Conservation (phyloP, 53 echinoderm and acorn worm species). For the Temnopleurus reevesii region DNA sequence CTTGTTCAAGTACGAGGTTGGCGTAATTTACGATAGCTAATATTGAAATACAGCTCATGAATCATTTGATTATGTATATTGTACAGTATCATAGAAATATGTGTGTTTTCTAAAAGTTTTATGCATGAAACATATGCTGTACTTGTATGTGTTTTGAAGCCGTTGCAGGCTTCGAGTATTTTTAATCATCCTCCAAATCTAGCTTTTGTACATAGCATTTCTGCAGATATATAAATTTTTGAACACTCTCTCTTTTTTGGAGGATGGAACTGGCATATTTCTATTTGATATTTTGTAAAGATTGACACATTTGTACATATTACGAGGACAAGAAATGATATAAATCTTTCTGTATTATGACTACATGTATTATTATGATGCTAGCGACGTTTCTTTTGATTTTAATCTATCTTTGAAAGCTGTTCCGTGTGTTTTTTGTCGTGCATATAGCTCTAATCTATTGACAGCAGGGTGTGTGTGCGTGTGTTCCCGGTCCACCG, state of each 20-base stretch:
- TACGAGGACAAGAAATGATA: neutral
- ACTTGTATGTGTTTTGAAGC: neutral
- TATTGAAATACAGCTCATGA: neutral
- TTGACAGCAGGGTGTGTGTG: slow-evolving; percentile 1
- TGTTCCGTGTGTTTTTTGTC: neutral
- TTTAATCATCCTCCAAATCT: neutral
- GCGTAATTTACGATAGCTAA: neutral
- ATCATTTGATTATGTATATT: neutral
- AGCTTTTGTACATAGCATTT: slow-evolving; percentile 4
- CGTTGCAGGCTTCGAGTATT: neutral
- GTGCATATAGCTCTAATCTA: neutral
- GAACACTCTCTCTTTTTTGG: slow-evolving; percentile 2
- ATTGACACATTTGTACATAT: slow-evolving; percentile 30
- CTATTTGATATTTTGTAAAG: slow-evolving; percentile 51
- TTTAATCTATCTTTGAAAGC: neutral
- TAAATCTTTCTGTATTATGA: too few species aligned
- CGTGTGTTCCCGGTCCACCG: neutral
- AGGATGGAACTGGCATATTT: slow-evolving; percentile 48
- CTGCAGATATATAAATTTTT: slow-evolving; percentile 36
- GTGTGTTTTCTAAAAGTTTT: neutral
- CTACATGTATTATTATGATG: neutral
- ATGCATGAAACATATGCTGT: neutral
- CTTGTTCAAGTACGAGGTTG: neutral
- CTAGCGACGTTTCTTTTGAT: neutral
- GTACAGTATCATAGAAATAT: neutral